phyloP scores from a whole-genome alignment of 2,888 invertebrate species.

The Himalopsyche japonica region DNA sequence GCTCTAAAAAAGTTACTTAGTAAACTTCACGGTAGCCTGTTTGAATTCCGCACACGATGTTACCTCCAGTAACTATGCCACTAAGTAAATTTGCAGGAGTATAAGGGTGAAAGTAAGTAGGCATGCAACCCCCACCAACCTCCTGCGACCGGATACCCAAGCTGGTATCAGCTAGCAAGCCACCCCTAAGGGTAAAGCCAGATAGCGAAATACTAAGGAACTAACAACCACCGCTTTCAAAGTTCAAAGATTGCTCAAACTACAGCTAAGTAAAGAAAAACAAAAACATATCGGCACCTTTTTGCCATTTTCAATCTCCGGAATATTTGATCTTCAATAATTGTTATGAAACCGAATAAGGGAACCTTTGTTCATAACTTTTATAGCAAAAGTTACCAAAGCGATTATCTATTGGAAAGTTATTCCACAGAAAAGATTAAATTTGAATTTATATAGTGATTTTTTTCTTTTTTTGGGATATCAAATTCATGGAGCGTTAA shows the following conservation, averaged over 20 bases:
- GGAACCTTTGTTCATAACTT: too few relatives aligned
- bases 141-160: background rate
- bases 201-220: background rate
- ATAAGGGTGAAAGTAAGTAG: background rate
- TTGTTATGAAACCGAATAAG: too few relatives aligned
- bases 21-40: background rate
- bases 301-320: too few relatives aligned
- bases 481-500: too few relatives aligned
- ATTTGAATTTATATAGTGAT: too few relatives aligned
- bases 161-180: background rate
- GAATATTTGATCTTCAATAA: too few relatives aligned
- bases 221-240: background rate
- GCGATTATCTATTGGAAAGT: too few relatives aligned
- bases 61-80: background rate
- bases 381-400: too few relatives aligned
- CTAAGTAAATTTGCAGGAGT: slow-evolving; percentile 3
- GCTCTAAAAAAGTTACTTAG: background rate
- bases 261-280: background rate
- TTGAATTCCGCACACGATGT: slow-evolving; percentile 2
- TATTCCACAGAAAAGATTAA: too few relatives aligned
- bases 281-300: too few relatives aligned
- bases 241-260: background rate
- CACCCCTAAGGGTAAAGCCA: background rate
- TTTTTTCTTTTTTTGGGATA: too few relatives aligned
- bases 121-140: background rate